Evolutionary conservation across 1,140 invertebrate genomes (phyloP).

Genomic region (Dendroctonus ponderosae): DNA sequence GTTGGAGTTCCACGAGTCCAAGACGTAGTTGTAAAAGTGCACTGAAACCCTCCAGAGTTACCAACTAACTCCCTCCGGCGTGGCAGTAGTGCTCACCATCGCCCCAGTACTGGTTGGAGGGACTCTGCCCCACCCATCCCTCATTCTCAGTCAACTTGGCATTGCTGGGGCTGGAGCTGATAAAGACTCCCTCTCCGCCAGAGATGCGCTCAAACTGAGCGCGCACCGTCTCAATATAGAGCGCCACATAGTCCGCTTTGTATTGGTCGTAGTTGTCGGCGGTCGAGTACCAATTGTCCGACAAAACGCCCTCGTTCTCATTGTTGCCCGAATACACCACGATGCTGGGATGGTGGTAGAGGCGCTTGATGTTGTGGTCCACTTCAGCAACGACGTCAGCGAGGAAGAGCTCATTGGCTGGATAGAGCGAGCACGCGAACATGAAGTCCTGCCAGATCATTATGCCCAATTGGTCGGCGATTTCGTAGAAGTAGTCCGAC

Average conservation of each 20-base stretch:
- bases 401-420: slow-evolving; percentile 56
- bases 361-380: slow-evolving; percentile 75
- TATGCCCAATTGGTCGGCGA: slow-evolving; percentile 78
- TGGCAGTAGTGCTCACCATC: slow-evolving; percentile 64
- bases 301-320: slow-evolving; percentile 92
- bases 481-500: slow-evolving; percentile 85
- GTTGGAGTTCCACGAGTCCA: slow-evolving; percentile 76
- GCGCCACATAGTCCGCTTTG: slow-evolving; percentile 77
- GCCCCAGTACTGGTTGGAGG: slow-evolving; percentile 77
- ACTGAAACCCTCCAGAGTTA: slow-evolving; percentile 55
- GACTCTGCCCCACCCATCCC: slow-evolving; percentile 72
- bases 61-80: neutral
- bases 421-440: slow-evolving; percentile 97
- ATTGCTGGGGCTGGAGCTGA: slow-evolving; percentile 92
- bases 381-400: slow-evolving; percentile 72
- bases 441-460: slow-evolving; percentile 94
- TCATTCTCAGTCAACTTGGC: slow-evolving; percentile 73
- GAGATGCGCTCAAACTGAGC: slow-evolving; percentile 57
- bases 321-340: slow-evolving; percentile 94
- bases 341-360: slow-evolving; percentile 88
- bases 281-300: slow-evolving; percentile 79
- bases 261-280: slow-evolving; percentile 59
- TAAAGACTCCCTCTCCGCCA: slow-evolving; percentile 62
- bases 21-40: slow-evolving; percentile 89
- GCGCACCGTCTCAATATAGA: slow-evolving; percentile 82